Conservation (phyloP, 2,888 invertebrate species). For the Anagyrus pseudococci region DNA sequence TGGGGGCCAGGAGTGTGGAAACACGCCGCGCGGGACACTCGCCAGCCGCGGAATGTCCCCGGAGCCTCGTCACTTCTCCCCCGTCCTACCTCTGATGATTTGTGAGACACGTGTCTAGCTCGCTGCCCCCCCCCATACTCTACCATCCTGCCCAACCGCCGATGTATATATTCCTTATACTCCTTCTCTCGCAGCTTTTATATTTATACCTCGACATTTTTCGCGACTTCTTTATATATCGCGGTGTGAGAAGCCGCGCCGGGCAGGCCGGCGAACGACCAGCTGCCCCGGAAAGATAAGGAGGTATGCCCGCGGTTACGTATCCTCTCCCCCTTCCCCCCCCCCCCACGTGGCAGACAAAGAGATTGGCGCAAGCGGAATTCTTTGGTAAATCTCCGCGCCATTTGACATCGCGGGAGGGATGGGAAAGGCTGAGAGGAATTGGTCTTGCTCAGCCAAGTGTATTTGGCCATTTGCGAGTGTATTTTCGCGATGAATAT, state of each 20-base stretch:
- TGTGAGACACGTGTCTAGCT: conserved; percentile 40
- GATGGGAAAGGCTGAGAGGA: too few relatives aligned
- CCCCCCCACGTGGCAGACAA: too few relatives aligned
- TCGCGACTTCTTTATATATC: conserved; percentile 7
- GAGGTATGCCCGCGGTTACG: too few relatives aligned
- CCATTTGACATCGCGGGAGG: too few relatives aligned
- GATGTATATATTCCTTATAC: neutral
- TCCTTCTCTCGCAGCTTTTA: conserved; percentile 16
- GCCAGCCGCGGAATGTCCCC: conserved; percentile 39
- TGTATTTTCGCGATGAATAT: too few relatives aligned
- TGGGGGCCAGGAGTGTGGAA: conserved; percentile 13
- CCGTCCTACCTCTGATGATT: conserved; percentile 44
- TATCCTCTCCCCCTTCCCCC: too few relatives aligned
- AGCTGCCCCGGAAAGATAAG: conserved; percentile 21
- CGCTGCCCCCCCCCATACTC: conserved; percentile 43
- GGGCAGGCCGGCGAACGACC: neutral
- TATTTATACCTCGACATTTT: conserved; percentile 27
- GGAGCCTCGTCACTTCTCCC: conserved; percentile 43
- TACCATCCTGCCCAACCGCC: conserved; percentile 15
- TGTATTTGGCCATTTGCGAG: too few relatives aligned
- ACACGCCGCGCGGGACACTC: conserved; percentile 35
- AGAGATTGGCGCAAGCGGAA: too few relatives aligned
- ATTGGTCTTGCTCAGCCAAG: too few relatives aligned
- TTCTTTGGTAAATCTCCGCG: too few relatives aligned
- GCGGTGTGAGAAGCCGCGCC: neutral